Percentiles rank a stretch among this genome's conserved stretches.
Evolutionary conservation across 2,888 invertebrate species (phyloP).

Genomic region (Galerucella pusilla): DNA sequence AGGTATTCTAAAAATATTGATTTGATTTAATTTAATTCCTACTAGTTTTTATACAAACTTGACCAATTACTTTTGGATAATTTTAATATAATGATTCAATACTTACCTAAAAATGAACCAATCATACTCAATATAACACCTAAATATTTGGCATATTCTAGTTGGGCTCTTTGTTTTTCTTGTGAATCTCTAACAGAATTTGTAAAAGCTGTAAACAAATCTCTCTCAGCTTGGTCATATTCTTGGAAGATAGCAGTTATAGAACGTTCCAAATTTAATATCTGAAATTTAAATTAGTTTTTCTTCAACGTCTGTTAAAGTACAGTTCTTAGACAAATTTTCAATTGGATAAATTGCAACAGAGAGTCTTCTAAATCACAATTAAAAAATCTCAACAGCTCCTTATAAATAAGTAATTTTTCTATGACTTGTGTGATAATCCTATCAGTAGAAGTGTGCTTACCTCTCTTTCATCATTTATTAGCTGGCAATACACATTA

Average conservation of each 20-base stretch:
- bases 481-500: slow-evolving; percentile 77
- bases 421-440: neutral
- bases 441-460: slow-evolving; percentile 6
- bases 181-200: slow-evolving; percentile 83
- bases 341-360: no score
- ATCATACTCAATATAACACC: slow-evolving; percentile 60
- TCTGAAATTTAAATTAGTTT: slow-evolving; percentile 60
- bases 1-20: no score
- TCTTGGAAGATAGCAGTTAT: slow-evolving; percentile 72
- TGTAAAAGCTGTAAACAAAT: slow-evolving; percentile 78
- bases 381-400: neutral
- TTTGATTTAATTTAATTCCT: neutral
- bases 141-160: slow-evolving; percentile 88
- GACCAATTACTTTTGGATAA: neutral
- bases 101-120: slow-evolving; percentile 57
- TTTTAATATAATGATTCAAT: neutral
- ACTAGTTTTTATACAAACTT: neutral
- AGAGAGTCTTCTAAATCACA: neutral
- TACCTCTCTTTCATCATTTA: slow-evolving; percentile 77
- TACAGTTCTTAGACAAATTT: no score
- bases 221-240: slow-evolving; percentile 80
- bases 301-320: neutral
- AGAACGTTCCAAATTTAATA: slow-evolving; percentile 73
- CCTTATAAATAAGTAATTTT: slow-evolving; percentile 7
- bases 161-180: slow-evolving; percentile 83